Evolutionary conservation across 1,140 invertebrate species (phyloP).

Genomic region (Metopolophium dirhodum): DNA sequence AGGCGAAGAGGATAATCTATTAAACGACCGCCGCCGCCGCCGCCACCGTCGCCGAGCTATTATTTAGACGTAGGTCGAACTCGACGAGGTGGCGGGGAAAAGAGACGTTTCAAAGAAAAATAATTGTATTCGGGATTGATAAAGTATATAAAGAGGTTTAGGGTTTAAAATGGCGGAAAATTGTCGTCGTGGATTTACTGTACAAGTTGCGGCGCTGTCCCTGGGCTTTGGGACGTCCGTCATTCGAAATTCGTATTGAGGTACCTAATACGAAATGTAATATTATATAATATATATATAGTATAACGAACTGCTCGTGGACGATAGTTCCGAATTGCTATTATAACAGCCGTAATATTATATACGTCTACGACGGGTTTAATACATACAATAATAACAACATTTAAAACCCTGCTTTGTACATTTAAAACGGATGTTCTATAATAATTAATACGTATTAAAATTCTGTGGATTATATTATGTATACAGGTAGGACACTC

Average conservation of each 20-base stretch:
- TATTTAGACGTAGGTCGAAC: conserved; percentile 33
- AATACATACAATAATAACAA: neutral
- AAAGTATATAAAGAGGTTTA: conserved; percentile 48
- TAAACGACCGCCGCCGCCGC: conserved; percentile 20
- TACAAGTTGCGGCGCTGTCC: neutral
- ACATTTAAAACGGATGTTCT: neutral
- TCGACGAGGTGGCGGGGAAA: neutral
- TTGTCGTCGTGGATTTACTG: conserved; percentile 40
- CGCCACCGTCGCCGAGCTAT: neutral
- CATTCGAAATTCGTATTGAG: neutral
- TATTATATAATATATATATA: neutral
- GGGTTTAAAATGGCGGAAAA: conserved; percentile 51
- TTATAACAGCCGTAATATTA: neutral
- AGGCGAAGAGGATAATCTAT: conserved; percentile 48
- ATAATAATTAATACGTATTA: neutral
- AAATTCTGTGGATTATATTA: neutral
- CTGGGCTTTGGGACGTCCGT: neutral
- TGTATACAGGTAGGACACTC: neutral
- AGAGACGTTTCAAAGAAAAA: conserved; percentile 52
- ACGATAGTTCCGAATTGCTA: neutral
- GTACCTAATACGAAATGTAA: neutral
- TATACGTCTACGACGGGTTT: neutral
- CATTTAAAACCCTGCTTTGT: neutral
- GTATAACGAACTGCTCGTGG: neutral
- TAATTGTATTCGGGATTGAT: conserved; percentile 55